phyloP scores from a whole-genome alignment of 2,113 vertebrate species.

The Mesocricetus auratus region DNA sequence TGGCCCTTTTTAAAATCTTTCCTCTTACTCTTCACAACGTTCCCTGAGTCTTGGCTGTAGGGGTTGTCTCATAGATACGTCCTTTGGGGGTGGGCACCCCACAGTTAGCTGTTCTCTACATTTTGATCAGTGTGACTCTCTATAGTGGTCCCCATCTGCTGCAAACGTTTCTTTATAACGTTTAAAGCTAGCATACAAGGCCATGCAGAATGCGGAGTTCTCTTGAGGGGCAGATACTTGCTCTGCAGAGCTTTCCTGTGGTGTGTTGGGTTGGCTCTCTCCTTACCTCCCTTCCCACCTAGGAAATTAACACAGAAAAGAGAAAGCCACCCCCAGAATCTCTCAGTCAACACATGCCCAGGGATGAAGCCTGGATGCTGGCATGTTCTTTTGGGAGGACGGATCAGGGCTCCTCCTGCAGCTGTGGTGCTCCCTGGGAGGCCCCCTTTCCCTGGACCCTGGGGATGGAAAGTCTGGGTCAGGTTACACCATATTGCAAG shows the following conservation, averaged over 20 bases:
- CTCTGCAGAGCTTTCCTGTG: neutral
- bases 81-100: too few relatives aligned
- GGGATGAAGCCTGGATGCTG: neutral
- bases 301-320: neutral
- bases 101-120: too few relatives aligned
- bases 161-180: neutral
- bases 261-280: neutral
- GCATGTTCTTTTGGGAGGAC: neutral
- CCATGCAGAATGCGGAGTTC: neutral
- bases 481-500: neutral
- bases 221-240: neutral
- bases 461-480: neutral
- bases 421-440: neutral
- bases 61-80: too few relatives aligned
- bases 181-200: neutral
- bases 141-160: neutral
- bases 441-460: neutral
- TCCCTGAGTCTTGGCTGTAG: too few relatives aligned
- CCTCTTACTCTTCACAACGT: neutral
- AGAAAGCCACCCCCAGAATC: neutral
- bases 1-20: neutral
- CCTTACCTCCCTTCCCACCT: neutral
- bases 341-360: neutral
- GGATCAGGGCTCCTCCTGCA: neutral
- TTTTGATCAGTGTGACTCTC: neutral